Evolutionary conservation across 2,797 vertebrate genomes (phyloP).

Genomic region (Agapornis canus): DNA sequence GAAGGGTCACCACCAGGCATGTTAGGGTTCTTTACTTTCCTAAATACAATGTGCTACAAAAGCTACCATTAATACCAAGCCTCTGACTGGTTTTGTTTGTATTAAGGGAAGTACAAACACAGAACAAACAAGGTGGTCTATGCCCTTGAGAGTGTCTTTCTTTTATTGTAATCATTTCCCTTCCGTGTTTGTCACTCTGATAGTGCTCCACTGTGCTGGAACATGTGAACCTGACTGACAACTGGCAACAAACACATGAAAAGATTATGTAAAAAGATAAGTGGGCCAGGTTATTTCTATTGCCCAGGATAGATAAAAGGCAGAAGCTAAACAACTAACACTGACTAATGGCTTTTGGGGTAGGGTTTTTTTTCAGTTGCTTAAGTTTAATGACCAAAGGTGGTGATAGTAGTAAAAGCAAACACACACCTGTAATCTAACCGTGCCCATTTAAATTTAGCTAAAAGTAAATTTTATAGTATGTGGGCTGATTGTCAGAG

Average conservation of each 20-base stretch:
- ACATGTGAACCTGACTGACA: not conserved
- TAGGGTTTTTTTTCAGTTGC: not conserved
- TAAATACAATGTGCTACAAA: not conserved
- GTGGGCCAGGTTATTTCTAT: not conserved
- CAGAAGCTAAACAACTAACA: not conserved
- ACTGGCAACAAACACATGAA: not conserved
- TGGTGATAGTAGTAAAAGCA: not conserved
- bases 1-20: not conserved
- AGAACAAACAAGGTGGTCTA: slow-evolving; percentile 4
- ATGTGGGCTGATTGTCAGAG: not conserved
- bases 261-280: not conserved
- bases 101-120: slow-evolving; percentile 9
- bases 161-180: not conserved
- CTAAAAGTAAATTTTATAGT: not conserved
- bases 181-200: not conserved
- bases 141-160: not conserved
- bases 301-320: not conserved
- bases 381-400: not conserved
- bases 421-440: not conserved
- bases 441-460: not conserved
- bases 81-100: not conserved
- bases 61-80: not conserved
- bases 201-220: not conserved
- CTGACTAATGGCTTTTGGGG: not conserved
- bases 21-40: not conserved